phyloP scores from a whole-genome alignment of 2,888 invertebrate genomes.

The Antheraea assamensis region DNA sequence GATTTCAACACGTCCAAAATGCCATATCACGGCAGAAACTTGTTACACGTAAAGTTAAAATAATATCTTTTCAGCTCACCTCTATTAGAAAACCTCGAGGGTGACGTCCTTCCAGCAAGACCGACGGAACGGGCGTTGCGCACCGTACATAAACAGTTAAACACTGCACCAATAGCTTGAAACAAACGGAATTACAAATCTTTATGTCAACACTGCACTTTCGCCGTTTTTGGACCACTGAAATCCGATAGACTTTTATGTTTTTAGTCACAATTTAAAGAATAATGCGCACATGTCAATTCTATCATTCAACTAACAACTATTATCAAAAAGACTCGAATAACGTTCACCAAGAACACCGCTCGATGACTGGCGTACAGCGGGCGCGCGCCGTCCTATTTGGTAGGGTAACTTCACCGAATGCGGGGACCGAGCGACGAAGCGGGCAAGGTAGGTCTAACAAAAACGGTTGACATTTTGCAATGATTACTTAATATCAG shows the following conservation, averaged over 20 bases:
- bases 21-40: neutral
- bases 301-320: conserved; percentile 46
- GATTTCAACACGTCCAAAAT: conserved; percentile 14
- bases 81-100: conserved; percentile 73
- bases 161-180: conserved; percentile 76
- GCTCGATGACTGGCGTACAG: conserved; percentile 75
- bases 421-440: conserved; percentile 34
- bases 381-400: conserved; percentile 51
- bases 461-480: conserved; percentile 35
- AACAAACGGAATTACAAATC: conserved; percentile 55
- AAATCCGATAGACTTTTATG: conserved; percentile 69
- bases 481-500: conserved; percentile 45
- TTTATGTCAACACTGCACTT: conserved; percentile 62
- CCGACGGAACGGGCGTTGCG: conserved; percentile 71
- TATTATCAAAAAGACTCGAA: conserved; percentile 30
- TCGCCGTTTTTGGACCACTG: conserved; percentile 66
- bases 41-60: conserved; percentile 37
- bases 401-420: conserved; percentile 49
- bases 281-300: conserved; percentile 72
- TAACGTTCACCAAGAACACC: conserved; percentile 55
- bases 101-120: conserved; percentile 76
- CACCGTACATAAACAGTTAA: conserved; percentile 66
- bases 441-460: conserved; percentile 34
- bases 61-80: conserved; percentile 60
- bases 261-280: conserved; percentile 71